Conservation (phyloP, 1,140 invertebrate species). For the Pseudomyrmex sp. region DNA sequence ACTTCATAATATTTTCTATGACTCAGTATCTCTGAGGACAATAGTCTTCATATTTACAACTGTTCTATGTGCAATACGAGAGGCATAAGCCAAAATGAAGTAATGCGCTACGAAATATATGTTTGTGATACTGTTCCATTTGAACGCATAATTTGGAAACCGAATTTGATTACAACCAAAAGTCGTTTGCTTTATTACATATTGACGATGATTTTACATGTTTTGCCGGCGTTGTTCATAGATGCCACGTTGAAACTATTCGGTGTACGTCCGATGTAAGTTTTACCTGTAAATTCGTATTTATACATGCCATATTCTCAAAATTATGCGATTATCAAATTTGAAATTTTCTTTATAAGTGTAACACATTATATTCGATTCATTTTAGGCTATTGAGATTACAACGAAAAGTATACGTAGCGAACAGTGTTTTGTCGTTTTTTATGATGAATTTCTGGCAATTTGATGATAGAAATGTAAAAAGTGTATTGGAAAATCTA, state of each 20-base stretch:
- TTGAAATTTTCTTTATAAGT: too few species aligned
- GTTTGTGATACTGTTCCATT: slow-evolving; percentile 87
- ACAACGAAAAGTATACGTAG: slow-evolving; percentile 92
- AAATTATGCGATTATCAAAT: too few species aligned
- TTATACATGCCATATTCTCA: too few species aligned
- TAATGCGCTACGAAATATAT: slow-evolving; percentile 85
- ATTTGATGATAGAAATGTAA: slow-evolving; percentile 91
- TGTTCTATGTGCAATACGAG: slow-evolving; percentile 88
- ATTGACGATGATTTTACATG: slow-evolving; percentile 87
- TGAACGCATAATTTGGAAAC: slow-evolving; percentile 89
- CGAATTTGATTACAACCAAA: slow-evolving; percentile 85
- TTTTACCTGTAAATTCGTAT: neutral
- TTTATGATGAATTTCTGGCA: slow-evolving; percentile 95
- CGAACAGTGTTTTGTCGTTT: slow-evolving; percentile 90
- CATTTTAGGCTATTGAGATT: slow-evolving; percentile 90
- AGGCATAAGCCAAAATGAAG: slow-evolving; percentile 88
- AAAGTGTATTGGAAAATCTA: slow-evolving; percentile 87
- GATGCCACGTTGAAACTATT: slow-evolving; percentile 87
- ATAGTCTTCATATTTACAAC: slow-evolving; percentile 88
- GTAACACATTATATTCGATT: too few species aligned
- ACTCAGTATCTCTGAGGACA: slow-evolving; percentile 77
- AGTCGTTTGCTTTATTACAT: slow-evolving; percentile 85
- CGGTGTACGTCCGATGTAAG: slow-evolving; percentile 91
- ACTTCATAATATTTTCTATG: too few species aligned
- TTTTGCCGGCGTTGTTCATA: slow-evolving; percentile 89